These are phyloP conservation scores for Mycalesis mineus DNA, from an alignment of 2,888 invertebrate genomes.

Conservation along the genomic window DNA sequence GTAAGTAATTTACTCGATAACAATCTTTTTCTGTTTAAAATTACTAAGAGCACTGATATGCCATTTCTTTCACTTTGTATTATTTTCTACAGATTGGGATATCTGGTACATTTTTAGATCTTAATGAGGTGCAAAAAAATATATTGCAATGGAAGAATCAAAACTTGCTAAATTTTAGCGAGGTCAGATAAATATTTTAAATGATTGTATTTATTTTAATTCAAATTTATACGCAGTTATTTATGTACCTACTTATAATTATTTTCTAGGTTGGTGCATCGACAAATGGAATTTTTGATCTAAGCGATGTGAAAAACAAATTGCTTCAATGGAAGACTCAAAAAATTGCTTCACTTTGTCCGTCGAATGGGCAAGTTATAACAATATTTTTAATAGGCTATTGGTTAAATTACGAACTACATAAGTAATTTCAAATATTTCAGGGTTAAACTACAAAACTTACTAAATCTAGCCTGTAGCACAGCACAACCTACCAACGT, in stretches of 20 bases:
- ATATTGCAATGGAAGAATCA: constrained; percentile 65
- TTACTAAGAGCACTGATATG: background rate
- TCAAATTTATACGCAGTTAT: too few relatives aligned
- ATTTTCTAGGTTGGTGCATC: constrained; percentile 54
- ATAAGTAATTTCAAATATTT: constrained; percentile 25
- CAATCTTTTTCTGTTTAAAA: background rate
- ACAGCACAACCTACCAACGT: constrained; percentile 80
- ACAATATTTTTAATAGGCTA: constrained; percentile 1
- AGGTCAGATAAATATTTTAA: constrained; percentile 48
- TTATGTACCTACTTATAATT: background rate
- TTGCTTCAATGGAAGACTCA: constrained; percentile 71
- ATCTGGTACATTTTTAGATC: constrained; percentile 56
- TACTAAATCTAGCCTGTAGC: constrained; percentile 81
- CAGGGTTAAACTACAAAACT: constrained; percentile 65
- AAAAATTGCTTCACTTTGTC: constrained; percentile 63
- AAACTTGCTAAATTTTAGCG: constrained; percentile 58
- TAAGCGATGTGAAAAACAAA: constrained; percentile 70
- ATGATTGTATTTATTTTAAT: background rate
- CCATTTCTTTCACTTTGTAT: constrained; percentile 10
- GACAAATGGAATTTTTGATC: constrained; percentile 65
- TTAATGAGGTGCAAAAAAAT: constrained; percentile 62
- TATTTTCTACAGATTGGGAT: constrained; percentile 54
- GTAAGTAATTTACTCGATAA: constrained; percentile 44
- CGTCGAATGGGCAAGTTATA: constrained; percentile 59
- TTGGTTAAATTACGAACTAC: too few relatives aligned